Evolutionary conservation across 2,113 vertebrate genomes (phyloP), one percentile per base, ranked within the genome.

Genomic region (Alosa alosa): DNA sequence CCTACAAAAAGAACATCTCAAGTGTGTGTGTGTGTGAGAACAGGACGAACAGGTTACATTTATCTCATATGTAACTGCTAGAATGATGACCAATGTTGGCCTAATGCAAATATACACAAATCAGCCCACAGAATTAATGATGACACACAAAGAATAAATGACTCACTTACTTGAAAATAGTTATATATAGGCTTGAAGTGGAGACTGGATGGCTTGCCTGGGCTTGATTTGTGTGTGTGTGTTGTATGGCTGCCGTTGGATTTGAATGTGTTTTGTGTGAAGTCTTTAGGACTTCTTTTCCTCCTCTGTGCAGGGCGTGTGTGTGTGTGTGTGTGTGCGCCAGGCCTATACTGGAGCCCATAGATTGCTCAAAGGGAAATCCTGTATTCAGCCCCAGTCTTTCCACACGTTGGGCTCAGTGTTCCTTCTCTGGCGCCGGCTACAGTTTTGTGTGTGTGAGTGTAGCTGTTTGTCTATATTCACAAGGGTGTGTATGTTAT

Each of bases 291-390:
- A 64, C 57, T 64, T n/a, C n/a, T 22, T 64, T 4, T 64, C 57
- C n/a, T 64, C 7, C 25, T 9, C 64, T 72, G 22, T 72, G 64
- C 25, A 10, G n/a, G n/a, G 9, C 11, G 44, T 84, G 15, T 36
- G 22, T 50, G 17, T 84, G 41, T 75, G 52, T 46, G 46, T 78
- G 81, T 84, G 64, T 10, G 39, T 50, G 57, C 78, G 46, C 82
- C 4, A 25, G 50, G n/a, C 39, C 39, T 41, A 84, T 46, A 84
- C 68, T 86, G 89, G 82, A 25, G 75, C 41, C 86, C 57, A 18
- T 45, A 47, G 88, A 88, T 50, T 85, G 20, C 88, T 84, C 81
- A 55, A 87, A 87, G 81, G 81, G 82, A 89, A 88, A 89, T 90
- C 50, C 85, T 81, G 25, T 89, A 88, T 72, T 72, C 64, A 31